A percentile compares a stretch with the other conserved stretches of the same genome.
phyloP scores from a whole-genome alignment of 2,113 vertebrate species.

The Orientallactaga bullata region DNA sequence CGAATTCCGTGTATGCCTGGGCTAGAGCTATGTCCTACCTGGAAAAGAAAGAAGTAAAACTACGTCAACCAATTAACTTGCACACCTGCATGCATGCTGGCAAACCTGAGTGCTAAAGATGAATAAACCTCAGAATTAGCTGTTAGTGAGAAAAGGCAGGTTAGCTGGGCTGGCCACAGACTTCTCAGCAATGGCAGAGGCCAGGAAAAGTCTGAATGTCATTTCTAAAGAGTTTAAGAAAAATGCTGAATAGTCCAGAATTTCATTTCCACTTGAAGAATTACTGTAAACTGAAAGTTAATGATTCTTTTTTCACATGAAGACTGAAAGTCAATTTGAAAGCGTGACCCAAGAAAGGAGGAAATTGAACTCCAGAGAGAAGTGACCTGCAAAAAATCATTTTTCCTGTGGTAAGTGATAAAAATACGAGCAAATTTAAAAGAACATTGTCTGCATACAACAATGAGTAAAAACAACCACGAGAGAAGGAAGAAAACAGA shows the following conservation, averaged over 20 bases:
- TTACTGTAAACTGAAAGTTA: background rate
- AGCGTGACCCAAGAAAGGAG: slow-evolving; percentile 9
- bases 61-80: background rate
- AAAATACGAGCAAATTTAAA: background rate
- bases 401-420: background rate
- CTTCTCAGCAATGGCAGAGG: background rate
- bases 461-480: slow-evolving; percentile 15
- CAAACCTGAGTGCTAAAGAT: background rate
- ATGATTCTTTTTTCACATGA: background rate
- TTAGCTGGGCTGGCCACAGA: background rate
- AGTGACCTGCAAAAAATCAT: background rate
- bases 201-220: background rate
- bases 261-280: slow-evolving; percentile 34
- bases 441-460: background rate
- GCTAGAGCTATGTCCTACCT: too few relatives aligned
- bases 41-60: background rate
- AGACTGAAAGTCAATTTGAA: background rate
- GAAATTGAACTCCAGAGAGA: slow-evolving; percentile 53
- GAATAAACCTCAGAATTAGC: slow-evolving; percentile 26
- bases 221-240: background rate
- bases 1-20: too few relatives aligned
- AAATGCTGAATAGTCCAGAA: background rate
- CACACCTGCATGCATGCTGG: background rate
- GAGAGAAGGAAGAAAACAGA: background rate
- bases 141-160: background rate